Base-by-base conservation (phyloP, 1,140 invertebrate species). In the Macrobrachium rosenbergii region DNA sequence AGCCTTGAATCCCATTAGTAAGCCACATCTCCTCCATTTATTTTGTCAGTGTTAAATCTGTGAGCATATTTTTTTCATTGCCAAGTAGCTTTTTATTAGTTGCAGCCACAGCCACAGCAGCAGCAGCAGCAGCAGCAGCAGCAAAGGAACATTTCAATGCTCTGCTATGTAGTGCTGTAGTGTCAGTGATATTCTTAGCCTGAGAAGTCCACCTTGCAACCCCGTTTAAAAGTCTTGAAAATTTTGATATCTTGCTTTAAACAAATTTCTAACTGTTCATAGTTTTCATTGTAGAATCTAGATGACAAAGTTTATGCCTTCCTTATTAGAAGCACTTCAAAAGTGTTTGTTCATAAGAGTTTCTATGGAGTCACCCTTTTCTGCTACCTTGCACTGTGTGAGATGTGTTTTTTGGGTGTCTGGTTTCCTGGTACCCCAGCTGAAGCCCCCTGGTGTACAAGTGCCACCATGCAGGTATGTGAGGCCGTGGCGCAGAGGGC, bases 401-500 rank as follows among this genome's bases (percentile, higher is more conserved):
- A 37, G 72, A 43, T 75, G 77, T 37, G 28, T 37, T 81, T 69
- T 73, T 83, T 62, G 79, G 78, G 63, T 63, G 64, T 84, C 80
- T 83, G 87, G 72, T 81, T 69, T 60, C 82, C 76, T 62, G 58
- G 79, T 77, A 84, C 72, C 78, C 84, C 72, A 62, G 78, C n/a
- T 45, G 77, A 87, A 78, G 84, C 81, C 84, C 79, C 84, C 84
- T 87, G 84, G 84, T 87, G 84, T 82, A 87, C 79, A 87, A 86
- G 84, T 86, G 79, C 80, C 79, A 82, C 80, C 80, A 89, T 87
- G 79, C 84, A 86, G 83, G 88, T 89, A 86, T 84, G 88, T 82
- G 84, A 89, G 84, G 81, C 83, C 83, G 88, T 89, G 83, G 83
- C 84, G 84, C 84, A 76, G 88, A 82, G 82, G 84, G 83, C 83